phyloP scores from a whole-genome alignment of 2,888 invertebrate genomes.

The Emmelina monodactyla region DNA sequence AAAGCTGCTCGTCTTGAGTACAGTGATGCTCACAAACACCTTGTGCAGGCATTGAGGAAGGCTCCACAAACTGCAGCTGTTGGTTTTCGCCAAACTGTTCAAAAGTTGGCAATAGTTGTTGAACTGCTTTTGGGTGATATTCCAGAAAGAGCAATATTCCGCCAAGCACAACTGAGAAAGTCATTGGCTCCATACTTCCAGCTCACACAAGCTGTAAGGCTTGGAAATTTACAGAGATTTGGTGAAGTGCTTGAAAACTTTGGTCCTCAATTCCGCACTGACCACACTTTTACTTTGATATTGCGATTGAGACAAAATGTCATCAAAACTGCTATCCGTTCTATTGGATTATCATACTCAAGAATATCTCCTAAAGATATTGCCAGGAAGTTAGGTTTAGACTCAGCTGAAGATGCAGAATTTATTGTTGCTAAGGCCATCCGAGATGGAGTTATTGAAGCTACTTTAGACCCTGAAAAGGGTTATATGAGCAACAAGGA shows the following conservation, averaged over 20 bases:
- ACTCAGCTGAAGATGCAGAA: constrained; percentile 97
- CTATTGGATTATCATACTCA: constrained; percentile 96
- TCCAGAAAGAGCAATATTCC: constrained; percentile 94
- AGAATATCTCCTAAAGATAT: constrained; percentile 95
- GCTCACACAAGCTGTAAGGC: constrained; percentile 94
- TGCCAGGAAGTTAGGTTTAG: constrained; percentile 90
- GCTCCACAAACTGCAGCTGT: constrained; percentile 98
- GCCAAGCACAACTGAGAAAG: constrained; percentile 87
- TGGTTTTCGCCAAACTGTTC: constrained; percentile 97
- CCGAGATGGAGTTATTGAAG: constrained; percentile 98
- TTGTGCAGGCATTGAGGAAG: constrained; percentile 94
- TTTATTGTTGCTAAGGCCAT: constrained; percentile 99
- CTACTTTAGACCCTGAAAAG: constrained; percentile 92
- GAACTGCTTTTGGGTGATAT: constrained; percentile 96
- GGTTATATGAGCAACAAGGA: constrained; percentile 98
- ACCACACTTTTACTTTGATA: constrained; percentile 96
- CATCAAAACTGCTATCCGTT: constrained; percentile 96
- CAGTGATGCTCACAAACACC: constrained; percentile 95
- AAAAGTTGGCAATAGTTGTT: constrained; percentile 93
- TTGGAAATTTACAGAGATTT: constrained; percentile 94
- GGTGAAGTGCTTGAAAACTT: constrained; percentile 92
- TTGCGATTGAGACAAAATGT: constrained; percentile 97
- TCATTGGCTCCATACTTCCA: constrained; percentile 96
- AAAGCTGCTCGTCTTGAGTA: constrained; percentile 98
- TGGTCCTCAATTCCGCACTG: constrained; percentile 89